Conservation (phyloP, 2,113 vertebrate species). For the Ammodytes dubius region DNA sequence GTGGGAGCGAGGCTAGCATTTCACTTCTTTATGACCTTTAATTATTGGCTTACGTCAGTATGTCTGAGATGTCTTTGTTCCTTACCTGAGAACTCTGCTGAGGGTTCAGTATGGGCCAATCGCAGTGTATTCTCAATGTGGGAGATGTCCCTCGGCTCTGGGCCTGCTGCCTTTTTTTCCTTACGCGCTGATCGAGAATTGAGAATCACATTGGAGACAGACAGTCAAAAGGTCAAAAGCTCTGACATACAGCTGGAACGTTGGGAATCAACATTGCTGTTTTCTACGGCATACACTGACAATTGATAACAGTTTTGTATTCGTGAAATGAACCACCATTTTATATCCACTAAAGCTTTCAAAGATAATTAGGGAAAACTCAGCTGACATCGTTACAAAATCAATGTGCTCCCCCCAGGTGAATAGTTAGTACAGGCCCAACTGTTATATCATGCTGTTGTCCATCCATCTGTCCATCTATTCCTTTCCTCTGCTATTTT, state of each 20-base stretch:
- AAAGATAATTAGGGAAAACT: not conserved
- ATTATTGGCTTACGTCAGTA: not conserved
- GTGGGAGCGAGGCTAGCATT: not conserved
- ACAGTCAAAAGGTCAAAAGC: conserved; percentile 2
- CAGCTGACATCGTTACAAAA: not conserved
- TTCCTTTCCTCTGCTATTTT: conserved; percentile 75
- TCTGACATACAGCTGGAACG: not conserved
- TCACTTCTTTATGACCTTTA: not conserved
- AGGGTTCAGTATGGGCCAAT: conserved; percentile 86
- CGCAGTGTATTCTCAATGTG: conserved; percentile 93
- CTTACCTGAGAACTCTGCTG: conserved; percentile 90
- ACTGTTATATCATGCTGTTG: conserved; percentile 61
- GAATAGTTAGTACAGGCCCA: conserved; percentile 7
- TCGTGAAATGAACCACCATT: not conserved
- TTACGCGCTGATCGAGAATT: conserved; percentile 69
- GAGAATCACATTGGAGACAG: not conserved
- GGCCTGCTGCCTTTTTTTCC: conserved; percentile 68
- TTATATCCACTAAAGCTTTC: not conserved
- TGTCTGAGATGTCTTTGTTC: not conserved
- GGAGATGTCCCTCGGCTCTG: conserved; percentile 87
- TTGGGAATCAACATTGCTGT: not conserved
- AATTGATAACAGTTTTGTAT: not conserved
- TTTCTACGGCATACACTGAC: not conserved
- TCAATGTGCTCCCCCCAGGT: not conserved
- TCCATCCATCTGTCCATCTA: conserved; percentile 48